Conservation (phyloP, 2,888 invertebrate genomes). For the Lingula anatina region DNA sequence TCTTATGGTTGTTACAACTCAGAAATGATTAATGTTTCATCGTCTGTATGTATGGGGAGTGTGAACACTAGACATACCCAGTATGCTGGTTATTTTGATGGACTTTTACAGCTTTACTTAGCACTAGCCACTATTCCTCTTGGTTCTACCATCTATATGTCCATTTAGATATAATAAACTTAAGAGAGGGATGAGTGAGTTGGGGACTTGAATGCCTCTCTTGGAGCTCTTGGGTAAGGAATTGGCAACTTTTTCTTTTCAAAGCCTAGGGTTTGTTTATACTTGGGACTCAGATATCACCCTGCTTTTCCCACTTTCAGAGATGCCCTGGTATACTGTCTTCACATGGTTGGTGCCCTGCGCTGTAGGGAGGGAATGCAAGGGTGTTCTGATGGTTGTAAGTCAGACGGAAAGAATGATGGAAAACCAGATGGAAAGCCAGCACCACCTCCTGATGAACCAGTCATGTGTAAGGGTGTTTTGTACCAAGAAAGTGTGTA, state of each 20-base stretch:
- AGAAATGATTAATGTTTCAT: no score
- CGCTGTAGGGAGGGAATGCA: conserved; percentile 53
- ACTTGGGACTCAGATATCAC: background rate
- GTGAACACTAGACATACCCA: background rate
- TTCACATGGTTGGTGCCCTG: conserved; percentile 81
- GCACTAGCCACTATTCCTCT: background rate
- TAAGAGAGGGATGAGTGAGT: no score
- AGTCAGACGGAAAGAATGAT: conserved; percentile 64
- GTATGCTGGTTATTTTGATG: no score
- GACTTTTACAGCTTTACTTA: no score
- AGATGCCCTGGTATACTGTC: conserved; percentile 69
- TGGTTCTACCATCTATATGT: no score
- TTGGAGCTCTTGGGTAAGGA: no score
- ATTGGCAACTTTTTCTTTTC: conserved; percentile 1
- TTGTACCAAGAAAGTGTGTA: no score
- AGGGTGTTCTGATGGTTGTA: conserved; percentile 72
- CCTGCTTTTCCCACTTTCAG: conserved; percentile 25
- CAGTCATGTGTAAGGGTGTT: no score
- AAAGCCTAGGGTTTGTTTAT: background rate
- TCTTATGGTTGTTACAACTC: no score
- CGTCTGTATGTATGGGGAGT: background rate
- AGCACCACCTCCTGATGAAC: background rate
- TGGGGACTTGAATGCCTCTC: no score
- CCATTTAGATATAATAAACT: no score
- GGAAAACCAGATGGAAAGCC: conserved; percentile 59